These are phyloP conservation scores for Propithecus perrieri DNA, from an alignment of 2,797 vertebrate species.

Conservation along the genomic window DNA sequence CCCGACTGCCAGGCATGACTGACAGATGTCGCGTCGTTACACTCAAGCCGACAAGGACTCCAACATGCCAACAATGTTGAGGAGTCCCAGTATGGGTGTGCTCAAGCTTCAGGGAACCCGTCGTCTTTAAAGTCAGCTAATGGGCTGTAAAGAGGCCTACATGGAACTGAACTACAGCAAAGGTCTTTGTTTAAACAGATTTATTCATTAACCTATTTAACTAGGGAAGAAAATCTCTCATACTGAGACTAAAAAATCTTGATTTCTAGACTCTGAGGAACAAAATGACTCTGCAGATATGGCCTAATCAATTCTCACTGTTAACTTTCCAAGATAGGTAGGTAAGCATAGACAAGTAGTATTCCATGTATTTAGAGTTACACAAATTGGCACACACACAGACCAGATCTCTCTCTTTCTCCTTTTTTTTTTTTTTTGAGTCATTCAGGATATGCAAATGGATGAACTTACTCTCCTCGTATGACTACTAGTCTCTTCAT, in stretches of 20 bases:
- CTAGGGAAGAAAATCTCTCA: conserved; percentile 65
- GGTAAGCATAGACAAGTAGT: neutral
- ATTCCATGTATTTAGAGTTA: neutral
- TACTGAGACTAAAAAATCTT: conserved; percentile 54
- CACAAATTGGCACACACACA: neutral
- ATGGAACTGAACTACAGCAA: conserved; percentile 73
- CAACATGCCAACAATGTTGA: neutral
- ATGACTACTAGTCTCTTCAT: neutral
- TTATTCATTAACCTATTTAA: conserved; percentile 78
- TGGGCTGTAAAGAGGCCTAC: conserved; percentile 73
- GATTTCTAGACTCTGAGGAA: conserved; percentile 59
- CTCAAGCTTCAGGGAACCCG: conserved; percentile 66
- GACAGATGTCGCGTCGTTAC: neutral
- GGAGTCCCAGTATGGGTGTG: conserved; percentile 43
- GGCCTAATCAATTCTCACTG: neutral
- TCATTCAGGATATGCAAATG: neutral
- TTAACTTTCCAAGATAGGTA: neutral
- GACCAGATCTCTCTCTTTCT: neutral
- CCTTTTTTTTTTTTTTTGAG: neutral
- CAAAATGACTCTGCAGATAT: neutral
- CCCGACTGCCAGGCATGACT: neutral
- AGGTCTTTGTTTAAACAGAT: conserved; percentile 77
- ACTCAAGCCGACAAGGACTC: neutral
- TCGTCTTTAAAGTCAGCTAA: conserved; percentile 76
- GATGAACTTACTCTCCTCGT: neutral